phyloP scores from a whole-genome alignment of 1,140 invertebrate genomes.

The Anoplolepis gracilipes region DNA sequence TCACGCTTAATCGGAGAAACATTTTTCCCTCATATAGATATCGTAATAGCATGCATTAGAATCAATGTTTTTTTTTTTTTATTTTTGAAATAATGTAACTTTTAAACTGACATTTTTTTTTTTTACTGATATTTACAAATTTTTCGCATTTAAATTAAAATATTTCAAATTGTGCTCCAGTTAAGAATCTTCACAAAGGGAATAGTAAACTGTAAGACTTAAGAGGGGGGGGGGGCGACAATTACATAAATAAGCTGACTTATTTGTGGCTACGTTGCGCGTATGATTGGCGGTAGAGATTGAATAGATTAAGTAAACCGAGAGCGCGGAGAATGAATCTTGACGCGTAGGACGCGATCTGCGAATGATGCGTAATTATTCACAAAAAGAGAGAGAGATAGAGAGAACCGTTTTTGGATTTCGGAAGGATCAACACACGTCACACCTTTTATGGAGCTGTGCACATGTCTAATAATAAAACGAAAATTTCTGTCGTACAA shows the following conservation, averaged over 20 bases:
- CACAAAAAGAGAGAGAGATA: neutral
- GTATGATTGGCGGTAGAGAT: neutral
- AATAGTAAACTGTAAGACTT: no score
- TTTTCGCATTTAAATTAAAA: no score
- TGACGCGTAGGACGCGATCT: constrained; percentile 10
- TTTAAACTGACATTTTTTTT: neutral
- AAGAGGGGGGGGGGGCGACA: neutral
- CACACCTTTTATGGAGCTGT: neutral
- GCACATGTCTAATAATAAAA: no score
- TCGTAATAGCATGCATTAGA: neutral
- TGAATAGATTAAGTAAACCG: neutral
- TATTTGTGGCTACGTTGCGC: neutral
- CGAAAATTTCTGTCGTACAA: neutral
- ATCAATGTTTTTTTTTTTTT: neutral
- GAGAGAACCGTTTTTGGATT: constrained; percentile 20
- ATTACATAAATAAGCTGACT: neutral
- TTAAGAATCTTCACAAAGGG: no score
- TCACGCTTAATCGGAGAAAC: neutral
- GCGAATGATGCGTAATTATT: neutral
- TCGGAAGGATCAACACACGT: neutral
- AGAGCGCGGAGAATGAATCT: neutral
- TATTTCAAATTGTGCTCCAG: no score
- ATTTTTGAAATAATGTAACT: neutral
- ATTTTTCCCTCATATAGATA: neutral
- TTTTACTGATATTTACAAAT: no score